Evolutionary conservation across 2,888 invertebrate species (phyloP).

Genomic region (Pycnomerus fuliginosus): DNA sequence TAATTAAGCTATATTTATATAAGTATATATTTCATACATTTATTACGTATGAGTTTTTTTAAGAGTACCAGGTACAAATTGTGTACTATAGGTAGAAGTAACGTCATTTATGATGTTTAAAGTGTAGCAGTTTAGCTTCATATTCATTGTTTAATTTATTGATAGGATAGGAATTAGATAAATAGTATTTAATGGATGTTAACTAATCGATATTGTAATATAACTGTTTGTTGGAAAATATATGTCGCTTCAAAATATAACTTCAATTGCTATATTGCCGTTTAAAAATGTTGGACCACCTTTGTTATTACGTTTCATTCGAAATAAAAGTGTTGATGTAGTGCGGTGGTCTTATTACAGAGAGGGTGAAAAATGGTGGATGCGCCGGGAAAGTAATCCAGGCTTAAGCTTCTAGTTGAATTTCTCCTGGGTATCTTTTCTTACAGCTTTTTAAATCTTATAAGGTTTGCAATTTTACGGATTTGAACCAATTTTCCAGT

Average conservation of each 20-base stretch:
- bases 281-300: no score
- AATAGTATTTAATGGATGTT: constrained; percentile 18
- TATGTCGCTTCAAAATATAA: constrained; percentile 23
- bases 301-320: no score
- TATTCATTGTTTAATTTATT: constrained; percentile 24
- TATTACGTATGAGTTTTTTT: constrained; percentile 11
- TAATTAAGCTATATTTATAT: constrained; percentile 22
- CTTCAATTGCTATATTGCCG: no score
- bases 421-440: no score
- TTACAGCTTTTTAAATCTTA: no score
- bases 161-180: constrained; percentile 14
- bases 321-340: no score
- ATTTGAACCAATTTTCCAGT: no score
- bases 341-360: no score
- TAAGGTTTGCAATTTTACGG: no score
- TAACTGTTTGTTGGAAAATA: constrained; percentile 25
- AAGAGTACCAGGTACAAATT: constrained; percentile 25
- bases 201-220: constrained; percentile 19
- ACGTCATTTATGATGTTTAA: constrained; percentile 15
- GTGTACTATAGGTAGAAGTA: constrained; percentile 11
- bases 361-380: no score
- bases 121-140: constrained; percentile 16
- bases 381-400: no score
- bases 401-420: no score
- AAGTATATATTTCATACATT: constrained; percentile 12